Base-by-base conservation (phyloP, 2,797 vertebrate species). In the Sebastolobus altivelis region DNA sequence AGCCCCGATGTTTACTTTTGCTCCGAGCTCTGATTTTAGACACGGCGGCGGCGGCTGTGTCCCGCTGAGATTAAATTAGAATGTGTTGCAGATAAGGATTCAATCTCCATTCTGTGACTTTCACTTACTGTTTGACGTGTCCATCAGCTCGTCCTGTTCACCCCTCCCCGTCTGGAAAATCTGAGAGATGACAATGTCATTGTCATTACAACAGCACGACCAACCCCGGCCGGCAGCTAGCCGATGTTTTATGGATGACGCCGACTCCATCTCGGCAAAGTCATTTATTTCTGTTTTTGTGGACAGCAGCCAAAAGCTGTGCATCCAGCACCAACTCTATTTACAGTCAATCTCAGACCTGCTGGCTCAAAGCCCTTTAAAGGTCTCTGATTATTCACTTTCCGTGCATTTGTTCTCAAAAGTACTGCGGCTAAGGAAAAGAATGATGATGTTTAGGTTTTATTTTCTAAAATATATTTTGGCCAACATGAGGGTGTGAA, bases 221-320 rank as follows among this genome's bases (percentile, higher is more conserved):
- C 31, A 16, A 61, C 54, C 72, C 7, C 3, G 35, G 31, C 40
- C 8, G 8, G 46, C 65, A 63, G 75, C 77, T 11, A n/a, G 70
- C 43, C 29, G 11, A 76, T 87, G 84, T 87, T 90, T 90, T 87
- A 88, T 86, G 75, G 84, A 89, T 63, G 80, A 54, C 61, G 31
- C 67, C 1, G 14, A 29, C 77, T 82, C 72, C 37, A 12, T 80
- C 40, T 78, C 27, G 4, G 31, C 62, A 59, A 65, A 85, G 56
- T 73, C 46, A 71, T 89, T 91, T 70, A 58, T 83, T 87, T 80
- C 61, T 77, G 55, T 72, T 81, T 78, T 33, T 56, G 73, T 82
- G 80, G 70, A 59, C 27, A 0, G 49, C 54, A 46, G 83, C 85
- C 83, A 83, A 69, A 81, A 58, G 18, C 37, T 43, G 7, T 73